Evolutionary conservation across 2,888 invertebrate genomes (phyloP).

Genomic region (Pandemis cinnamomeana): DNA sequence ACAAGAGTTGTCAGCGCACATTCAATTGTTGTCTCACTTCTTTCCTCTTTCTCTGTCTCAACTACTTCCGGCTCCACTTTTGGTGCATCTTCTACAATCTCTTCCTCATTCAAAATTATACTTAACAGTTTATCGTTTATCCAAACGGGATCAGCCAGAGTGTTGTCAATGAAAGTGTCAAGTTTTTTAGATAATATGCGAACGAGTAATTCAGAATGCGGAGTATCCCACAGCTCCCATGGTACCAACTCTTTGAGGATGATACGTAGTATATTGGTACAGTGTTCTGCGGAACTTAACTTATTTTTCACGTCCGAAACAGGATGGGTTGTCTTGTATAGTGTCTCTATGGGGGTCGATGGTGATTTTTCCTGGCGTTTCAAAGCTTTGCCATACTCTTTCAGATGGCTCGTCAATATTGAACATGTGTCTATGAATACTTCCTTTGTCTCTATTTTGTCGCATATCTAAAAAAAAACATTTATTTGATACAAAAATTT

Average conservation of each 20-base stretch:
- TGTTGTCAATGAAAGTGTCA: slow-evolving; percentile 75
- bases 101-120: slow-evolving; percentile 51
- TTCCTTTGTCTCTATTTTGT: slow-evolving; percentile 77
- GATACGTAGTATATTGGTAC: slow-evolving; percentile 84
- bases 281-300: slow-evolving; percentile 81
- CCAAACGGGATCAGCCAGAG: slow-evolving; percentile 81
- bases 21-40: slow-evolving; percentile 49
- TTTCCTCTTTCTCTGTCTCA: slow-evolving; percentile 26
- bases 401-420: slow-evolving; percentile 85
- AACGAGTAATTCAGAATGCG: slow-evolving; percentile 86
- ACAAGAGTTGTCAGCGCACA: slow-evolving; percentile 53
- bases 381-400: slow-evolving; percentile 86
- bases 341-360: slow-evolving; percentile 69
- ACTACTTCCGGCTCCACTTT: slow-evolving; percentile 32
- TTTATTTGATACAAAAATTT: neutral
- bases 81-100: slow-evolving; percentile 28
- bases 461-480: slow-evolving; percentile 65
- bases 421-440: slow-evolving; percentile 77
- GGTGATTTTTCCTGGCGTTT: slow-evolving; percentile 82
- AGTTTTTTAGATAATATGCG: slow-evolving; percentile 86
- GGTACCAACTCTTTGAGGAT: slow-evolving; percentile 86
- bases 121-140: slow-evolving; percentile 72
- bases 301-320: slow-evolving; percentile 67
- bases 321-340: slow-evolving; percentile 77
- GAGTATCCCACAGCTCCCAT: slow-evolving; percentile 88